These are phyloP conservation scores for Odocoileus virginianus DNA, from an alignment of 2,113 vertebrate species.

Conservation along the genomic window DNA sequence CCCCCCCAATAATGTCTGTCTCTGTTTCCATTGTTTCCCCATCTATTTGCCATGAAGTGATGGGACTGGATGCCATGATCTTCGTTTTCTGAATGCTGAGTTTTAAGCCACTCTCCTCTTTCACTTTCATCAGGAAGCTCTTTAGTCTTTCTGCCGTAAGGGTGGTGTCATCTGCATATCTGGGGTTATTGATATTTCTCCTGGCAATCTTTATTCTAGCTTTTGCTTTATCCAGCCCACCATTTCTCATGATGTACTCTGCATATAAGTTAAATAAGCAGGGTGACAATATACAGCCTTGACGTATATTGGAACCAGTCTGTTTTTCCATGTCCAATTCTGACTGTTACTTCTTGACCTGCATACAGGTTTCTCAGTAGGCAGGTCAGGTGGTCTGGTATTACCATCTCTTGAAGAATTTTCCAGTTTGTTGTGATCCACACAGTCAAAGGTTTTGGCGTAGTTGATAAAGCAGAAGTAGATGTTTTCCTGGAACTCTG, in stretches of 20 bases:
- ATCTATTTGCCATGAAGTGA: neutral
- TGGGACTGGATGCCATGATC: neutral
- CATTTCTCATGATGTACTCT: neutral
- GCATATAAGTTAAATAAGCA: neutral
- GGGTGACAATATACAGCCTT: neutral
- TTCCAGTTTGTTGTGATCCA: neutral
- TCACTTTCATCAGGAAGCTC: neutral
- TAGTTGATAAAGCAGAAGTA: neutral
- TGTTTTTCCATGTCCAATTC: neutral
- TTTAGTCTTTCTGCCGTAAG: neutral
- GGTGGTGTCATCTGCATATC: neutral
- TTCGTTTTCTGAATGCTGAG: neutral
- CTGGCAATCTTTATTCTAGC: neutral
- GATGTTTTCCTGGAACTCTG: neutral
- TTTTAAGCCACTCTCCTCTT: neutral
- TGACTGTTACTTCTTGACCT: neutral
- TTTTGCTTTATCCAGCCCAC: neutral
- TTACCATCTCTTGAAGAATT: neutral
- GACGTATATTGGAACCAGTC: neutral
- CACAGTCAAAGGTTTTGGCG: neutral
- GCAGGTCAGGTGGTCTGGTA: neutral
- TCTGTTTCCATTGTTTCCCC: neutral
- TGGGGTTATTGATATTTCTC: neutral
- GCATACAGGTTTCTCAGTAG: neutral
- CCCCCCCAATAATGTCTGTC: neutral